A percentile compares a stretch with the other conserved stretches of the same genome.
Conservation (phyloP, 1,140 invertebrate species). For the Zaprionus taronus region DNA sequence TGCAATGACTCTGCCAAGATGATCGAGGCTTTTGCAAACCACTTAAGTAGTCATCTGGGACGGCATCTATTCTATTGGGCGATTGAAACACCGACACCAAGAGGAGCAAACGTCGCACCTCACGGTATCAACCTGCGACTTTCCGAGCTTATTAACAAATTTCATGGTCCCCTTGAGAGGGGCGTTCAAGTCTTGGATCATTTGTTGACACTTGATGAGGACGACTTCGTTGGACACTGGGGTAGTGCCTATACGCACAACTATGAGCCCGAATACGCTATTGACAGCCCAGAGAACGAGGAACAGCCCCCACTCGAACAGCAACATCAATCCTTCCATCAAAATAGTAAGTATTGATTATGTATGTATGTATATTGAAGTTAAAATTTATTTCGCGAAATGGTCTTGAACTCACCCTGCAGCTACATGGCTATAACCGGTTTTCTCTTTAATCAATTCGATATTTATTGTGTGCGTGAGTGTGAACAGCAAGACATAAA, state of each 20-base stretch:
- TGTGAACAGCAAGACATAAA: slow-evolving; percentile 52
- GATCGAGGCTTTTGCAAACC: slow-evolving; percentile 83
- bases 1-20: slow-evolving; percentile 60
- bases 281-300: slow-evolving; percentile 69
- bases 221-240: slow-evolving; percentile 83
- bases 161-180: slow-evolving; percentile 81
- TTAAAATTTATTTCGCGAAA: slow-evolving; percentile 20
- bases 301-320: slow-evolving; percentile 57
- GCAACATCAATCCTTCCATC: slow-evolving; percentile 13
- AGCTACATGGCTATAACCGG: slow-evolving; percentile 42
- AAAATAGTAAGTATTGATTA: slow-evolving; percentile 60
- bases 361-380: slow-evolving; percentile 13
- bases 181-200: slow-evolving; percentile 85
- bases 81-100: slow-evolving; percentile 56
- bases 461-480: slow-evolving; percentile 20
- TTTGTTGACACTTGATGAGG: slow-evolving; percentile 85
- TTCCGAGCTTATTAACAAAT: slow-evolving; percentile 85
- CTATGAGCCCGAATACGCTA: slow-evolving; percentile 78
- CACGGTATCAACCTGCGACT: slow-evolving; percentile 85
- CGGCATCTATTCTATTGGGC: slow-evolving; percentile 85
- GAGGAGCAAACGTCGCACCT: slow-evolving; percentile 45
- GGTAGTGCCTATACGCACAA: slow-evolving; percentile 80
- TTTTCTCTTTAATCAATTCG: slow-evolving; percentile 46
- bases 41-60: slow-evolving; percentile 83
- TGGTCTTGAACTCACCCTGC: not conserved